Percentiles rank a stretch among this genome's conserved stretches.
Conservation (phyloP, 2,888 invertebrate genomes). For the Tryphoninae sp. region DNA sequence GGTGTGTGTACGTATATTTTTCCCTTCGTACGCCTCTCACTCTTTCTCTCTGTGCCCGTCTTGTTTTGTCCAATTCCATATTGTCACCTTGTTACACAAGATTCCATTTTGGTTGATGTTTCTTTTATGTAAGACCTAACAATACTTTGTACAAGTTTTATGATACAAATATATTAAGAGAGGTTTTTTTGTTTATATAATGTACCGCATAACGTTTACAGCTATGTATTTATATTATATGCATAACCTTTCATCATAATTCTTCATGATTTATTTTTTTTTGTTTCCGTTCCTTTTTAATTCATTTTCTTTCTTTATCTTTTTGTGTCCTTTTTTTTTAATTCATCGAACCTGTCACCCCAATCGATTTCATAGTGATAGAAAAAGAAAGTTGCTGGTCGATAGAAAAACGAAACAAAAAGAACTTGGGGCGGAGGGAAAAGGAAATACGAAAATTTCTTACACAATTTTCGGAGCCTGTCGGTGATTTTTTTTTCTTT, state of each 20-base stretch:
- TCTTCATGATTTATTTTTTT: slow-evolving; percentile 10
- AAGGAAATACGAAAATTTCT: slow-evolving; percentile 40
- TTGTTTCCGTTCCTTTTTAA: slow-evolving; percentile 11
- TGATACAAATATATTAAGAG: slow-evolving; percentile 80
- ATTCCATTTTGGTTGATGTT: slow-evolving; percentile 13
- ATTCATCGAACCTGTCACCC: not conserved
- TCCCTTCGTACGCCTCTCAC: slow-evolving; percentile 3
- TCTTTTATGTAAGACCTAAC: slow-evolving; percentile 71
- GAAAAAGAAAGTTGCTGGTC: slow-evolving; percentile 14
- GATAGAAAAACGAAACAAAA: slow-evolving; percentile 34
- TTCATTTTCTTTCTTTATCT: slow-evolving; percentile 36
- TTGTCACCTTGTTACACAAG: slow-evolving; percentile 31
- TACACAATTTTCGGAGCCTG: slow-evolving; percentile 51
- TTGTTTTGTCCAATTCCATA: slow-evolving; percentile 15
- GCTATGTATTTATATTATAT: slow-evolving; percentile 48
- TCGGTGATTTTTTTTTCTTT: slow-evolving; percentile 43
- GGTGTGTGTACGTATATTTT: slow-evolving; percentile 17
- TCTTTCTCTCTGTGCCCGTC: not conserved
- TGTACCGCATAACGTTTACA: slow-evolving; percentile 51
- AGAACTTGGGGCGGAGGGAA: slow-evolving; percentile 1
- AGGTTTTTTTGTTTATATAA: slow-evolving; percentile 67
- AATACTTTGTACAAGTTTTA: slow-evolving; percentile 81
- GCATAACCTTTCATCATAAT: slow-evolving; percentile 39
- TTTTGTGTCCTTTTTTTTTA: slow-evolving; percentile 12
- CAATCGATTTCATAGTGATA: not conserved